These are phyloP conservation scores for Thalassoma bifasciatum DNA, from an alignment of 2,113 vertebrate genomes.

Conservation along the genomic window DNA sequence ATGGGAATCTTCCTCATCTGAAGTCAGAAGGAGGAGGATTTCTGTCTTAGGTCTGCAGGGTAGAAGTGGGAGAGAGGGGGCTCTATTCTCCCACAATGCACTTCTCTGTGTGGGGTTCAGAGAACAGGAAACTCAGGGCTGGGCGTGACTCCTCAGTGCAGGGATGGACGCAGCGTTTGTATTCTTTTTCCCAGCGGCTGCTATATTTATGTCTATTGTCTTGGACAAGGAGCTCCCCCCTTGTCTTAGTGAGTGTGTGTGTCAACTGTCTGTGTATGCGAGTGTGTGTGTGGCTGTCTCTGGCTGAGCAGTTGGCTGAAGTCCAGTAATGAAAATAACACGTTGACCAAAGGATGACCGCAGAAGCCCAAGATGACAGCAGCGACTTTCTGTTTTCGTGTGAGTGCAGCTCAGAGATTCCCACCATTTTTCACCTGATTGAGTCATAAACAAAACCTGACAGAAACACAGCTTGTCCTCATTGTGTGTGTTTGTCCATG, in stretches of 20 bases:
- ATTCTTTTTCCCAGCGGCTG: conserved; percentile 91
- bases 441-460: conserved; percentile 45
- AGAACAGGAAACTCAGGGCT: conserved; percentile 82
- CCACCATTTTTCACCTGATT: conserved; percentile 20
- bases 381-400: conserved; percentile 42
- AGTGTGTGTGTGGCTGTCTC: conserved; percentile 37
- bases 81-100: conserved; percentile 37
- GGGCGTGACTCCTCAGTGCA: conserved; percentile 77
- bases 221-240: conserved; percentile 58
- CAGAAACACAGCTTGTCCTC: conserved; percentile 13
- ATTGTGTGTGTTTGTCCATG: conserved; percentile 48
- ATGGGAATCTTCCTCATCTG: background rate
- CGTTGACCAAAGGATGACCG: conserved; percentile 80
- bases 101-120: conserved; percentile 67
- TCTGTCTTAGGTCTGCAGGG: background rate
- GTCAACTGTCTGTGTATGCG: conserved; percentile 12
- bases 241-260: conserved; percentile 1
- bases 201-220: conserved; percentile 97
- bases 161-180: conserved; percentile 82
- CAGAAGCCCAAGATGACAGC: conserved; percentile 56
- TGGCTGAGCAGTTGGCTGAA: conserved; percentile 82
- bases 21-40: background rate
- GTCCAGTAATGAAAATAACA: conserved; percentile 87
- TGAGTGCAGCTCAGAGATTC: conserved; percentile 26
- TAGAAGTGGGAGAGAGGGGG: background rate